These are phyloP conservation scores for Spilarctia lutea DNA, from an alignment of 2,888 invertebrate species.

Conservation along the genomic window DNA sequence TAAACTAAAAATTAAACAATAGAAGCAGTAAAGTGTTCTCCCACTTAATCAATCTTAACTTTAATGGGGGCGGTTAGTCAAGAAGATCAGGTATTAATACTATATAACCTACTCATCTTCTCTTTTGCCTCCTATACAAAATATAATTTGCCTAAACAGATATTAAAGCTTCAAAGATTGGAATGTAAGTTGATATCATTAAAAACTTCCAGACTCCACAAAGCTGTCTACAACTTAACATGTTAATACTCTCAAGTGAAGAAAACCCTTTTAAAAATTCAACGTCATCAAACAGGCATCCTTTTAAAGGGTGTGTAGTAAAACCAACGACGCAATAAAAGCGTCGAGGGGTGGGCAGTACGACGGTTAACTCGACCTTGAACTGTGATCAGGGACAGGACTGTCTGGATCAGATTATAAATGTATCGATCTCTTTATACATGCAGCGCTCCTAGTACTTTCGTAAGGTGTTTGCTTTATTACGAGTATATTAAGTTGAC, in stretches of 20 bases:
- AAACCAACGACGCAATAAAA: slow-evolving; percentile 44
- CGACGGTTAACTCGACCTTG: slow-evolving; percentile 68
- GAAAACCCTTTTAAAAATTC: slow-evolving; percentile 36
- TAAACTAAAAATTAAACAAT: too few relatives aligned
- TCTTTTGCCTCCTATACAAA: too few relatives aligned
- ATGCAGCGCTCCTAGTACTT: slow-evolving; percentile 28
- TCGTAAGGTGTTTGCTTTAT: slow-evolving; percentile 26
- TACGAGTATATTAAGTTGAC: background rate
- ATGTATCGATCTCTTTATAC: slow-evolving; percentile 38
- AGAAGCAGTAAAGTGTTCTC: too few relatives aligned
- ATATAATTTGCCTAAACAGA: background rate
- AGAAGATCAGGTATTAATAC: too few relatives aligned
- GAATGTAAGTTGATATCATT: background rate
- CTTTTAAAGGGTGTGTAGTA: slow-evolving; percentile 40
- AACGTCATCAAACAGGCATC: slow-evolving; percentile 35
- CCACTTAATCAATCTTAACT: too few relatives aligned
- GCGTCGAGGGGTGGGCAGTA: slow-evolving; percentile 53
- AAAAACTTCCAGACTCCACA: background rate
- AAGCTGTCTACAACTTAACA: slow-evolving; percentile 25
- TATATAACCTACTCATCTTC: too few relatives aligned
- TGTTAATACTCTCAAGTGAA: slow-evolving; percentile 5
- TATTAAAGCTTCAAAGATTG: background rate
- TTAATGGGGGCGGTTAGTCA: too few relatives aligned
- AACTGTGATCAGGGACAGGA: slow-evolving; percentile 53
- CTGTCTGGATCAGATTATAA: slow-evolving; percentile 66